Evolutionary conservation across 2,113 vertebrate genomes (phyloP).

Genomic region (Numenius arquata): DNA sequence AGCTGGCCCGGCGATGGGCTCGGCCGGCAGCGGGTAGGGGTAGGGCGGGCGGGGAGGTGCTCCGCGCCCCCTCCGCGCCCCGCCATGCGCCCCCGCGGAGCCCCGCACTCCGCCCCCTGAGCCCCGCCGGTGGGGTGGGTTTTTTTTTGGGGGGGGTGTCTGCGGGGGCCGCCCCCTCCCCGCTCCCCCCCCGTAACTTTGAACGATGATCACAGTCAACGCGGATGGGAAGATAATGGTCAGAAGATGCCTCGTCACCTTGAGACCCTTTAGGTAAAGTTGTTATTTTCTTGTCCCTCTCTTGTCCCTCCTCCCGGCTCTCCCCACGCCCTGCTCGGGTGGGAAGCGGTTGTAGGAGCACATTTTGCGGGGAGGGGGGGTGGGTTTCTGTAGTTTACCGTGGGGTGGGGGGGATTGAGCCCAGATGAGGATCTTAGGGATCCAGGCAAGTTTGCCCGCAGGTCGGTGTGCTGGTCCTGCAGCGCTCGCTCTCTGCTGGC

Average conservation of each 20-base stretch:
- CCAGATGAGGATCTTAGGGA: not conserved
- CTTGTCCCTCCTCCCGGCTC: not conserved
- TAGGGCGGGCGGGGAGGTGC: not conserved
- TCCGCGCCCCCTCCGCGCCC: not conserved
- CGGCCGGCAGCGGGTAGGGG: not conserved
- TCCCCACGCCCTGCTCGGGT: not conserved
- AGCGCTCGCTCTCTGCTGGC: not conserved
- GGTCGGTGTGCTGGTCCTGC: not conserved
- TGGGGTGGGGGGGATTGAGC: not conserved
- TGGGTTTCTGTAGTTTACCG: not conserved
- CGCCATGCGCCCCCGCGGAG: slow-evolving; percentile 4
- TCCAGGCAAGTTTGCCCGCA: not conserved
- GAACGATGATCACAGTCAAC: slow-evolving; percentile 81
- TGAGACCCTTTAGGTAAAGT: slow-evolving; percentile 97
- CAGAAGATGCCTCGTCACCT: slow-evolving; percentile 94
- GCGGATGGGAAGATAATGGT: slow-evolving; percentile 90
- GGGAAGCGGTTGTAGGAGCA: not conserved
- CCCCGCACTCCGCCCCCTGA: not conserved
- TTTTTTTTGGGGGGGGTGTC: not conserved
- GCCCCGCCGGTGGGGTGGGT: not conserved
- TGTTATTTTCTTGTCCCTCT: not conserved
- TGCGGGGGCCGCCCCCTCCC: not conserved
- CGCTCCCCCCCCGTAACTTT: slow-evolving; percentile 5
- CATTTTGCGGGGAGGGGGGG: not conserved
- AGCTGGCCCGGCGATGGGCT: not conserved